A percentile compares a stretch with the other conserved stretches of the same genome.
Evolutionary conservation across 2,113 vertebrate species (phyloP).

Genomic region (Pelodiscus sinensis): DNA sequence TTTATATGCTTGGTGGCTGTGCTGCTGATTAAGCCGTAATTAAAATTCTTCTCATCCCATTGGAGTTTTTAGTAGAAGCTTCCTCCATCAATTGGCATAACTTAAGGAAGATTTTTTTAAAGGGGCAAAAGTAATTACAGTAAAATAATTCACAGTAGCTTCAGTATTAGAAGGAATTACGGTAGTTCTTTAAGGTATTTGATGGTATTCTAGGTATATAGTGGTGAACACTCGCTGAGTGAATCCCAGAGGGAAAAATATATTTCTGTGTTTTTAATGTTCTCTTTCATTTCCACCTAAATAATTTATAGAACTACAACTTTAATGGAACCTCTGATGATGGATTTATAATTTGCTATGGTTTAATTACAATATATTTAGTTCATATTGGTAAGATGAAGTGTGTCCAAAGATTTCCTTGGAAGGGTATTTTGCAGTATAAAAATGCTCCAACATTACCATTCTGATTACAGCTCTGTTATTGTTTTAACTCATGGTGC

Average conservation of each 20-base stretch:
- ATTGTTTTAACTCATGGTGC: constrained; percentile 77
- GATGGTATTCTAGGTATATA: constrained; percentile 87
- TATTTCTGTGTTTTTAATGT: constrained; percentile 71
- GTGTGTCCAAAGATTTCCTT: constrained; percentile 75
- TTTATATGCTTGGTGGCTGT: constrained; percentile 99
- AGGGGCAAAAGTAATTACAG: constrained; percentile 83
- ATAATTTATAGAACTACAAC: constrained; percentile 59
- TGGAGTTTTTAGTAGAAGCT: constrained; percentile 89
- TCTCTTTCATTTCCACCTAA: constrained; percentile 80
- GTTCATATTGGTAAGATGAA: constrained; percentile 67
- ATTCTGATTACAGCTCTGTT: constrained; percentile 66
- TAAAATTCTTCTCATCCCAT: constrained; percentile 93
- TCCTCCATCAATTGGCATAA: constrained; percentile 89
- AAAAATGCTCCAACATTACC: constrained; percentile 57
- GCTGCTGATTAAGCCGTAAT: constrained; percentile 99
- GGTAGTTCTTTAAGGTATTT: constrained; percentile 87
- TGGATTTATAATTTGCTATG: constrained; percentile 65
- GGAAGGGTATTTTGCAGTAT: constrained; percentile 55
- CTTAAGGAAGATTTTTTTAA: constrained; percentile 82
- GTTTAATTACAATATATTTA: constrained; percentile 63
- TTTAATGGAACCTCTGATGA: constrained; percentile 55
- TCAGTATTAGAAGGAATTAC: constrained; percentile 84
- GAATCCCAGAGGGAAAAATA: constrained; percentile 79
- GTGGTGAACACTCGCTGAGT: constrained; percentile 83
- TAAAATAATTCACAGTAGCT: constrained; percentile 85